Percentiles rank a stretch among this genome's conserved stretches.
phyloP scores from a whole-genome alignment of 2,888 invertebrate species.

The Stenolophus ochropezus region DNA sequence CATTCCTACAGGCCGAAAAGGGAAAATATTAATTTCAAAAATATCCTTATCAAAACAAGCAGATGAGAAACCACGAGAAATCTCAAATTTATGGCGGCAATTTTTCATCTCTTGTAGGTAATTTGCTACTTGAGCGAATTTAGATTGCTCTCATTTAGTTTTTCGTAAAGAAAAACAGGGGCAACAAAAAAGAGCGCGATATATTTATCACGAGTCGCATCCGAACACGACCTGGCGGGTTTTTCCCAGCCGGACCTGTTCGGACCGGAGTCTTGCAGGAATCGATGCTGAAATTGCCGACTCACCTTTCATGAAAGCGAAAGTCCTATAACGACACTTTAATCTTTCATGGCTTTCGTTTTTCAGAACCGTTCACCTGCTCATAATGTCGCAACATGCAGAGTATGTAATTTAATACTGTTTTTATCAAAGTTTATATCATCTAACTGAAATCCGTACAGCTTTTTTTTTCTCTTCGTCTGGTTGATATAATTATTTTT shows the following conservation, averaged over 20 bases:
- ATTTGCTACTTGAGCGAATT: constrained; percentile 58
- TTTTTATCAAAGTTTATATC: no score
- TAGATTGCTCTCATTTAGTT: constrained; percentile 54
- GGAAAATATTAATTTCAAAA: constrained; percentile 27
- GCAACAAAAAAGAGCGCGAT: constrained; percentile 33
- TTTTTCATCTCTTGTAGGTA: constrained; percentile 54
- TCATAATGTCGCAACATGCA: no score
- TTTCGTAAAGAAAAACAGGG: constrained; percentile 34
- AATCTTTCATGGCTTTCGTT: neutral
- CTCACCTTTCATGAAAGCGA: neutral
- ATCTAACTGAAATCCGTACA: no score
- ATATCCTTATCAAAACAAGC: constrained; percentile 50
- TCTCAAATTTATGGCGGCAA: constrained; percentile 44
- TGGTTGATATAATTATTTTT: no score
- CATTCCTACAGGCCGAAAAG: neutral
- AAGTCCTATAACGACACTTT: constrained; percentile 10
- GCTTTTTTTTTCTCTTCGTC: no score
- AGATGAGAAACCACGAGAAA: constrained; percentile 44
- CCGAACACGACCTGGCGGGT: constrained; percentile 21
- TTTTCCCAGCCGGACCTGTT: neutral
- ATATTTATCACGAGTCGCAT: constrained; percentile 35
- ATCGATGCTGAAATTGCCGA: constrained; percentile 14
- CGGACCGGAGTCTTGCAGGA: neutral
- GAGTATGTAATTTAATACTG: no score
- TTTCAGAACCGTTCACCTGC: neutral